phyloP scores from a whole-genome alignment of 1,140 invertebrate species.

The Probaryconus sp. region DNA sequence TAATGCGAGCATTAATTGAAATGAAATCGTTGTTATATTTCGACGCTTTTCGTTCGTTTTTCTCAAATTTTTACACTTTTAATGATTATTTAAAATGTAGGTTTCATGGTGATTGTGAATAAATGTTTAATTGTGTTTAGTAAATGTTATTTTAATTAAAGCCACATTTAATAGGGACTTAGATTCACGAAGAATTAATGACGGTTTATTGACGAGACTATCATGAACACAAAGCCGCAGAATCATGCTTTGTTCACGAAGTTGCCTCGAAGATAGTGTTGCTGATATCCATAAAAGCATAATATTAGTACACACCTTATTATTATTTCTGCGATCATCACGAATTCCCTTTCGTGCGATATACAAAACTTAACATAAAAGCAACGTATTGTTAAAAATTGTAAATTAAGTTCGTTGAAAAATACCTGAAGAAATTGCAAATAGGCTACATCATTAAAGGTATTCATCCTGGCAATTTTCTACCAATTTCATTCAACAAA shows the following conservation, averaged over 20 bases:
- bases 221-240: slow-evolving; percentile 16
- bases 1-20: too few relatives aligned
- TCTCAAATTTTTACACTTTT: too few relatives aligned
- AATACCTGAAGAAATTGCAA: too few relatives aligned
- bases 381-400: background rate
- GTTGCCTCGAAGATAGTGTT: slow-evolving; percentile 54
- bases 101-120: too few relatives aligned
- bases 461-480: too few relatives aligned
- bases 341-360: slow-evolving; percentile 9
- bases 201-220: slow-evolving; percentile 42
- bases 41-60: too few relatives aligned
- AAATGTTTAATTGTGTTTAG: too few relatives aligned
- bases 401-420: slow-evolving; percentile 8
- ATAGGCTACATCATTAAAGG: too few relatives aligned
- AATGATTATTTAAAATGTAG: too few relatives aligned
- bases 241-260: slow-evolving; percentile 23
- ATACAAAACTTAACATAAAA: background rate
- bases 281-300: slow-evolving; percentile 44
- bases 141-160: slow-evolving; percentile 61
- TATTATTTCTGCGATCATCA: slow-evolving; percentile 42
- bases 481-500: too few relatives aligned
- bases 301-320: slow-evolving; percentile 28
- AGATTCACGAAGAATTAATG: slow-evolving; percentile 51
- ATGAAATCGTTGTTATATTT: too few relatives aligned
- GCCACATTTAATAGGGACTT: slow-evolving; percentile 43